A percentile compares a stretch with the other conserved stretches of the same genome.
Conservation (phyloP, 2,888 invertebrate genomes). For the Xylota segnis region DNA sequence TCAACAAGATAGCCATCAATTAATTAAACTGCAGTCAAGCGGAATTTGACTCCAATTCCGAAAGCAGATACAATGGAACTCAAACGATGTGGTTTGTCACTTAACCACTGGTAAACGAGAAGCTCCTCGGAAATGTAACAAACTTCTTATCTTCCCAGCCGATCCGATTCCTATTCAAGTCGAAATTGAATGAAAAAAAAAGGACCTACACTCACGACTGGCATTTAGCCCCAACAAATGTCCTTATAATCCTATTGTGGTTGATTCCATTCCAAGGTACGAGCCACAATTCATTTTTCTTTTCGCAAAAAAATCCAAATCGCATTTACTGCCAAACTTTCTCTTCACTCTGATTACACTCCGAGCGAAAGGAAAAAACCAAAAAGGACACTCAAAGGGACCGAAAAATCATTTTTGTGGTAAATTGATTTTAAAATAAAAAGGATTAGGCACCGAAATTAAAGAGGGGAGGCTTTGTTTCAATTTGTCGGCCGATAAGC, state of each 20-base stretch:
- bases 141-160: slow-evolving; percentile 25
- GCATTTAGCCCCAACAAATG: slow-evolving; percentile 44
- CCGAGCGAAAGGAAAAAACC: neutral
- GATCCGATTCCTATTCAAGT: slow-evolving; percentile 38
- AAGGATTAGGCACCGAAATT: slow-evolving; percentile 16
- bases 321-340: slow-evolving; percentile 45
- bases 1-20: neutral
- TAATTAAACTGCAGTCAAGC: slow-evolving; percentile 13
- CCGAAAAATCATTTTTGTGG: slow-evolving; percentile 44
- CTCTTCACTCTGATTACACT: slow-evolving; percentile 32
- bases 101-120: slow-evolving; percentile 9
- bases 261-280: slow-evolving; percentile 39
- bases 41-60: slow-evolving; percentile 6
- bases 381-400: slow-evolving; percentile 12
- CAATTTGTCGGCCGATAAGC: neutral
- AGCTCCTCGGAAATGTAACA: neutral
- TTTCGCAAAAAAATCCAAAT: slow-evolving; percentile 8
- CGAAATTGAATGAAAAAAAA: slow-evolving; percentile 1
- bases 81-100: slow-evolving; percentile 21
- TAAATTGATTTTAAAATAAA: slow-evolving; percentile 44
- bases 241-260: slow-evolving; percentile 53
- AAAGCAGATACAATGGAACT: slow-evolving; percentile 1
- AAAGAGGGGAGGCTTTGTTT: neutral
- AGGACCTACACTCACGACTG: slow-evolving; percentile 18
- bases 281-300: slow-evolving; percentile 5